Conservation (phyloP, 2,888 invertebrate species). For the Buathra laborator region DNA sequence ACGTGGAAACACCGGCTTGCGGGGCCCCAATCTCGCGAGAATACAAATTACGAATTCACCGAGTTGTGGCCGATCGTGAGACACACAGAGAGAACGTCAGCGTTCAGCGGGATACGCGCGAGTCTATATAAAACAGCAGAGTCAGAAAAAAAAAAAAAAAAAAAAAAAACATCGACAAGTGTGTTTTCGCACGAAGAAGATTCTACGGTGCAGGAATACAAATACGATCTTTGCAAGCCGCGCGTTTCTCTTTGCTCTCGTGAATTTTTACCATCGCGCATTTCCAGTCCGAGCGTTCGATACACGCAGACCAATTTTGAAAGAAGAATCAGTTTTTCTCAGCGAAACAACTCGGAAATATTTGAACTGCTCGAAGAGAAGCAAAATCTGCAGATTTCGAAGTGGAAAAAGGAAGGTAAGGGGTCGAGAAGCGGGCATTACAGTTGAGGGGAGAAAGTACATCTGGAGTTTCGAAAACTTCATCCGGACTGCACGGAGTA, state of each 20-base stretch:
- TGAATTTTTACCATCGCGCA: background rate
- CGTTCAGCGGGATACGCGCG: background rate
- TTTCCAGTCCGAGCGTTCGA: background rate
- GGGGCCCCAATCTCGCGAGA: constrained; percentile 66
- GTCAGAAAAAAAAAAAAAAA: background rate
- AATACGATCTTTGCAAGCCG: constrained; percentile 31
- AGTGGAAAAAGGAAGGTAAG: background rate
- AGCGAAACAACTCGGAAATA: background rate
- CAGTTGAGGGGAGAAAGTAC: background rate
- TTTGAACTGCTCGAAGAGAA: background rate
- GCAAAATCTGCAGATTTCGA: background rate
- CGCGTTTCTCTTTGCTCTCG: background rate
- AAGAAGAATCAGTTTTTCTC: background rate
- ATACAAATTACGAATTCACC: constrained; percentile 70
- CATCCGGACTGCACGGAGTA: background rate
- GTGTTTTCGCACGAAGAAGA: constrained; percentile 1
- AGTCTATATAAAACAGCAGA: constrained; percentile 1
- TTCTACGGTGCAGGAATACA: constrained; percentile 27
- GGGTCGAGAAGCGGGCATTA: background rate
- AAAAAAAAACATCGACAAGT: background rate
- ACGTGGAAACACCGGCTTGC: constrained; percentile 36
- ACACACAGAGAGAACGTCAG: constrained; percentile 1
- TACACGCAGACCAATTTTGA: background rate
- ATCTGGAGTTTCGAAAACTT: constrained; percentile 20
- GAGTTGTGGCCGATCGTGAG: constrained; percentile 15